Base-by-base conservation (phyloP, 2,113 vertebrate species). In the Cariama cristata region DNA sequence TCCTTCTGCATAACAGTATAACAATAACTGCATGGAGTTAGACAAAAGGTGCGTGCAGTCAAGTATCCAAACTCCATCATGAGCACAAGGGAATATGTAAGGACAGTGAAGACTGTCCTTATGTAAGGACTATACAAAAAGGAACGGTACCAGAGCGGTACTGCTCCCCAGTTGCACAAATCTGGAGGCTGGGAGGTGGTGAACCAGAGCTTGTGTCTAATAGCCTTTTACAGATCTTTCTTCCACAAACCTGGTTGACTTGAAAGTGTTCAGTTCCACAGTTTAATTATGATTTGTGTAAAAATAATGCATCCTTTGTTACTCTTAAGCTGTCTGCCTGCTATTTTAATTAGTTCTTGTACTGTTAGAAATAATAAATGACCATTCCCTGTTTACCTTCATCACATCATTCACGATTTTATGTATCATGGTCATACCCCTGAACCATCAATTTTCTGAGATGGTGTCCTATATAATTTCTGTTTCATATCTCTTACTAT, bases 341-440 rank as follows among this genome's bases (percentile, higher is more conserved):
- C 71, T 89, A 66, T 72, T 84, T 91, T 91, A 91, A 89, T 89
- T 95, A 84, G 60, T 86, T 94, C 28, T 79, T 85, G 28, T 44
- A 67, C 55, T 71, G 56, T 50, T 91, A 84, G 59, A 84, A 89
- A 84, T 91, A 84, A 81, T 74, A 23, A 89, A 56, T 71, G 47
- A 74, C 64, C 52, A 75, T 89, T 96, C 80, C 76, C 26, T 88
- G 17, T 69, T 95, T 91, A 86, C 63, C n/a, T 75, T 93, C 47
- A 56, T 89, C 23, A 55, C 16, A 59, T 86, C n/a, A 86, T 87
- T 92, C 72, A 59, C 63, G 24, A 52, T 89, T 91, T 84, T 87
- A 38, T 59, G n/a, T 77, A 42, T 74, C 64, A 53, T 14, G 90
- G 10, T 58, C 81, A 47, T 52, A 63, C 11, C 16, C 60, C 28